Evolutionary conservation across 53 echinoderm and acorn worm genomes (phyloP).

Genomic region (Arbacia lixula): DNA sequence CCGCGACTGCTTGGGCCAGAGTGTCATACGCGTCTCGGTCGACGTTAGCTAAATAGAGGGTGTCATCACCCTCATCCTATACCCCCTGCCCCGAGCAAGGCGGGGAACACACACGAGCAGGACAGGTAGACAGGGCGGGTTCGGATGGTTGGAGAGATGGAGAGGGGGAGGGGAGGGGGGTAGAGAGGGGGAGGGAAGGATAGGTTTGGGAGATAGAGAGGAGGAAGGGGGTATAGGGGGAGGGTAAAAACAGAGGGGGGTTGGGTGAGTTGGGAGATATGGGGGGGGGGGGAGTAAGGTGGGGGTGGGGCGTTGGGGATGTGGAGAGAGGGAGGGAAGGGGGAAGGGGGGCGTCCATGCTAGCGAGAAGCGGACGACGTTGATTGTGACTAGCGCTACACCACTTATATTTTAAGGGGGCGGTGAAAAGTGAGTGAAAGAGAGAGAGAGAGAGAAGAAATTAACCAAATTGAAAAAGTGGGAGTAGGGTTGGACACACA

Average conservation of each 20-base stretch:
- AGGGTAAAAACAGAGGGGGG: not conserved
- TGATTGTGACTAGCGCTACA: too few species aligned
- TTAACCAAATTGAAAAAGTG: too few species aligned
- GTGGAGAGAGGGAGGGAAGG: too few species aligned
- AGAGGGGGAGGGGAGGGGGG: constrained; percentile 27
- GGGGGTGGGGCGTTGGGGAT: too few species aligned
- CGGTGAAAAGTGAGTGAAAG: too few species aligned
- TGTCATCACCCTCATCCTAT: constrained; percentile 28
- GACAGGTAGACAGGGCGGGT: too few species aligned
- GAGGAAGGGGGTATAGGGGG: too few species aligned
- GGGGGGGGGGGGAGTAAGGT: not conserved
- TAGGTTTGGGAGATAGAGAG: not conserved
- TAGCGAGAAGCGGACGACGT: too few species aligned
- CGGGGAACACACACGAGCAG: constrained; percentile 48
- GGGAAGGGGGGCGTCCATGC: too few species aligned
- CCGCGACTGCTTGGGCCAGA: not conserved
- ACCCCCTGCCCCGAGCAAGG: constrained; percentile 7
- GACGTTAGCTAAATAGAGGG: constrained; percentile 34
- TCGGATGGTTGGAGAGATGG: not conserved
- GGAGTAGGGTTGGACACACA: too few species aligned
- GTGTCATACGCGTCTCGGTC: constrained; percentile 13
- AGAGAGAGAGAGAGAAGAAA: too few species aligned
- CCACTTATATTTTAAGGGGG: too few species aligned
- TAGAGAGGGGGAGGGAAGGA: not conserved
- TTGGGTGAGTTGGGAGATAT: not conserved